phyloP scores from a whole-genome alignment of 2,113 vertebrate genomes.

The Hymenochirus boettgeri region DNA sequence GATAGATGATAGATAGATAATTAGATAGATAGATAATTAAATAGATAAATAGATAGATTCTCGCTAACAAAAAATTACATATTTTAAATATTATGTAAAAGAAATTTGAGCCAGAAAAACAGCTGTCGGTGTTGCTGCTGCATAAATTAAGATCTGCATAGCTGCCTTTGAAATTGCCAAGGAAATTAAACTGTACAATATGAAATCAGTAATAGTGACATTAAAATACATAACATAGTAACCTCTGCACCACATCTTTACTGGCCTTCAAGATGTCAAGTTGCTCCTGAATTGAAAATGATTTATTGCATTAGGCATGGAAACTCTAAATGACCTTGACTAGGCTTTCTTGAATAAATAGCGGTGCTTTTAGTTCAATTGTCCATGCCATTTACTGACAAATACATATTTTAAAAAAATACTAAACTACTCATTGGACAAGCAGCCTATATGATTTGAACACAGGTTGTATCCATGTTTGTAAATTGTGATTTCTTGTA shows the following conservation, averaged over 20 bases:
- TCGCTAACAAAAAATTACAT: too few species aligned
- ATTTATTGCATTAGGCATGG: slow-evolving; percentile 1
- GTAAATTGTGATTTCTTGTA: too few species aligned
- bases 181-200: not conserved
- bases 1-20: too few species aligned
- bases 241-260: not conserved
- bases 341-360: not conserved
- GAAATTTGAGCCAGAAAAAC: not conserved
- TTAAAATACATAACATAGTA: not conserved
- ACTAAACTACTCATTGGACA: too few species aligned
- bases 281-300: not conserved
- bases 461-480: too few species aligned
- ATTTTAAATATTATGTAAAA: not conserved
- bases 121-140: slow-evolving; percentile 6
- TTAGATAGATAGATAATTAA: too few species aligned
- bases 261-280: slow-evolving; percentile 7
- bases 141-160: slow-evolving; percentile 5
- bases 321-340: not conserved
- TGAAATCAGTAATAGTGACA: not conserved
- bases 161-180: not conserved
- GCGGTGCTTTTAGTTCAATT: not conserved
- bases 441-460: too few species aligned
- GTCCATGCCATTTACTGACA: not conserved
- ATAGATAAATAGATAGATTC: too few species aligned
- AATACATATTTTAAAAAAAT: not conserved